phyloP scores from a whole-genome alignment of 2,113 vertebrate species.

The Nothobranchius furzeri region DNA sequence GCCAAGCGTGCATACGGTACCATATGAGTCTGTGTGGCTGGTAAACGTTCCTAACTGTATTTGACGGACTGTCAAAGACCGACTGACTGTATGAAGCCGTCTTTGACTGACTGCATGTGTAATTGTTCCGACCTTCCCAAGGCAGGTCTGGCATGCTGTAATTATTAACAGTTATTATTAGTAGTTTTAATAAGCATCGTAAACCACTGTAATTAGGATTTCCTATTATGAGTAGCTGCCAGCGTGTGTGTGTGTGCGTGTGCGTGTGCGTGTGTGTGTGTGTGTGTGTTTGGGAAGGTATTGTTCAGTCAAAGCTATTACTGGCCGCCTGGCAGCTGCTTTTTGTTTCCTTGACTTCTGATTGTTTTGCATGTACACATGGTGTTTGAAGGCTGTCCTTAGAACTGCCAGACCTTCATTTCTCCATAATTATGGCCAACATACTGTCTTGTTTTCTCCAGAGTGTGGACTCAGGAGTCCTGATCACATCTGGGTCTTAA shows the following conservation, averaged over 20 bases:
- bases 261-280: constrained; percentile 19
- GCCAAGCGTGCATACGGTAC: neutral
- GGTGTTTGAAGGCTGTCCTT: constrained; percentile 35
- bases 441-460: constrained; percentile 6
- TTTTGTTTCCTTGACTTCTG: constrained; percentile 59
- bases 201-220: constrained; percentile 75
- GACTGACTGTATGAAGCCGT: constrained; percentile 27
- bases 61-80: constrained; percentile 27
- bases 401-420: constrained; percentile 32
- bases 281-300: constrained; percentile 44
- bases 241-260: constrained; percentile 20
- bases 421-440: constrained; percentile 49
- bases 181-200: constrained; percentile 74
- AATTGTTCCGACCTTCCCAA: constrained; percentile 58
- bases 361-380: constrained; percentile 56
- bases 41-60: constrained; percentile 2
- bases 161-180: constrained; percentile 80
- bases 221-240: constrained; percentile 63
- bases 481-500: constrained; percentile 10
- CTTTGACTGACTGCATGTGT: constrained; percentile 57
- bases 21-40: neutral
- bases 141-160: constrained; percentile 69
- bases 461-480: constrained; percentile 2
- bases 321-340: constrained; percentile 48
- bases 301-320: constrained; percentile 61